Evolutionary conservation across 2,113 vertebrate species (phyloP), one percentile per base, ranked within the genome.

Genomic region (Oreochromis niloticus): DNA sequence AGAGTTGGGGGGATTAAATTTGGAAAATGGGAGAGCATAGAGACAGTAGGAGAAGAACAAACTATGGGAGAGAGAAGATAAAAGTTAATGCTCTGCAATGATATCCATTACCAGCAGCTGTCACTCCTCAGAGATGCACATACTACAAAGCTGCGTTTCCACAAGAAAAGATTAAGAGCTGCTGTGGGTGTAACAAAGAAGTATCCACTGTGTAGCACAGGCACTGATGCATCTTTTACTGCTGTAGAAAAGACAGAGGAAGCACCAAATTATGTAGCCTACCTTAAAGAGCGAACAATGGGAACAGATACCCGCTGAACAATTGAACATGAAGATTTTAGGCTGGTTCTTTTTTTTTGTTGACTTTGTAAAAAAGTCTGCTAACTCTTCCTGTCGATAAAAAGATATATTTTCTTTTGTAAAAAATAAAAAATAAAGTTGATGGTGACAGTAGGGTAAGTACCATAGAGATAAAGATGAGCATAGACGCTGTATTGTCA

Each of bases 341-440:
- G 13, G 22, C 0, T 46, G 22, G 16, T 73, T 46, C 3, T 46
- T 36, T 66, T 36, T 7, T 1, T 73, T 10, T 73, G 24, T 0
- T 73, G 39, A 73, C 22, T 73, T 73, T 46, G 7, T 71, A 61
- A 9, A 24, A 43, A 6, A 24, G 7, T 46, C 13, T 46, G 2
- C 24, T 17, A 48, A 30, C 14, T 48, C 9, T 30, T 48, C 14
- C 24, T 19, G 24, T 48, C 41, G 30, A 41, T 30, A 68, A 41
- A 68, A n/a, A 39, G 17, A 68, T 68, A 41, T 41, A 41, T 46
- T 30, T 46, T 75, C 24, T 75, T 48, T 75, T 48, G 43, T 75
- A 75, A 48, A 73, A 30, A 43, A 14, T 71, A 9, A 43, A 71
- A 75, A 75, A 66, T n/a, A 66, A 19, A 27, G 71, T 75, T 75